These are phyloP conservation scores for Stichodactyla mertensii DNA, from an alignment of 64 coral and sea anemone genomes.

Conservation along the genomic window DNA sequence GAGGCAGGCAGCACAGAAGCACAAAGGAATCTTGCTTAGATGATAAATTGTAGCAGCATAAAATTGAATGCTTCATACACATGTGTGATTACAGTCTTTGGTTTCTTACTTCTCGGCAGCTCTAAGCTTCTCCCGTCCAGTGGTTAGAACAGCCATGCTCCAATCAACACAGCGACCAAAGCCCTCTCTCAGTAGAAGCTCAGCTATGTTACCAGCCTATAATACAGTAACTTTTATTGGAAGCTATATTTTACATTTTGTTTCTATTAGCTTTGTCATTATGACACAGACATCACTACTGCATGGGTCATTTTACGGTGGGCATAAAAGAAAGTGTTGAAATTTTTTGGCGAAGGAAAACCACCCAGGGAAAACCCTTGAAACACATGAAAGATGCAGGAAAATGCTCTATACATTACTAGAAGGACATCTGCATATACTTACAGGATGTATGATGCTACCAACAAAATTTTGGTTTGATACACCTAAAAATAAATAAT, in stretches of 20 bases:
- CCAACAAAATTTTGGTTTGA: slow-evolving; percentile 93
- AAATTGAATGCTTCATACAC: not conserved
- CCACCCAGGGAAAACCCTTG: too few species aligned
- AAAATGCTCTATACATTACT: too few species aligned
- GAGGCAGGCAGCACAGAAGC: not conserved
- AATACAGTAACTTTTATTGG: not conserved
- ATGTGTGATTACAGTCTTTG: not conserved
- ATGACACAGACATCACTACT: too few species aligned
- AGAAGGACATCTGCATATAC: not conserved
- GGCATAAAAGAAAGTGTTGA: too few species aligned
- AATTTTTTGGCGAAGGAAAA: too few species aligned
- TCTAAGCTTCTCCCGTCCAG: slow-evolving; percentile 73
- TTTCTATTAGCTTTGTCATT: too few species aligned
- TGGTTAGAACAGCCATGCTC: slow-evolving; percentile 91
- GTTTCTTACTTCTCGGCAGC: slow-evolving; percentile 75
- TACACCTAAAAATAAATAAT: slow-evolving; percentile 53
- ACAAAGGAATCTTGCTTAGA: not conserved
- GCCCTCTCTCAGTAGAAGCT: slow-evolving; percentile 83
- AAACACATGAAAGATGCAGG: too few species aligned
- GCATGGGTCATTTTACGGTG: too few species aligned
- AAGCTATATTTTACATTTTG: not conserved
- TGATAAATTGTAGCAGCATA: too few species aligned
- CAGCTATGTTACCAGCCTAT: slow-evolving; percentile 91
- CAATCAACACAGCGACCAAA: slow-evolving; percentile 97
- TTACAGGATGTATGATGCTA: slow-evolving; percentile 88